Conservation (phyloP, 1,140 invertebrate genomes). For the Pseudomyrmex concolor region DNA sequence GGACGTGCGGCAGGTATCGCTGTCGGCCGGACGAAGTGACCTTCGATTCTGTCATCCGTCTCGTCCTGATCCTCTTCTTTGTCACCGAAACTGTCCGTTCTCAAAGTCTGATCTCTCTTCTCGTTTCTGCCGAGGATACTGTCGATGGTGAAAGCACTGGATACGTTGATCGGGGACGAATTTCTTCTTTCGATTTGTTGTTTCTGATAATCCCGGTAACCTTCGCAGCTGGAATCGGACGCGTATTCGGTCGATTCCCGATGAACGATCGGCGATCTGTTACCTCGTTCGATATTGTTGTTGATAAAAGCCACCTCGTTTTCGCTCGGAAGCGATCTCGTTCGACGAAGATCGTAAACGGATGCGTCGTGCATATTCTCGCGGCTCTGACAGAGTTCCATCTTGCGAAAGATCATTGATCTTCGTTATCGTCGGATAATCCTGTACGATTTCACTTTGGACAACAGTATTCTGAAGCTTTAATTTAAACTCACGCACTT, state of each 20-base stretch:
- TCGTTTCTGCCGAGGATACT: slow-evolving; percentile 77
- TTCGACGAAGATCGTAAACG: slow-evolving; percentile 61
- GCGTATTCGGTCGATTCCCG: slow-evolving; percentile 64
- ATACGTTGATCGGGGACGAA: slow-evolving; percentile 53
- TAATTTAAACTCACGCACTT: slow-evolving; percentile 24
- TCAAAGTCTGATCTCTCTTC: slow-evolving; percentile 53
- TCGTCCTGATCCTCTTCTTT: slow-evolving; percentile 67
- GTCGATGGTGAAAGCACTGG: slow-evolving; percentile 79
- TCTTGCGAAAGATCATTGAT: slow-evolving; percentile 60
- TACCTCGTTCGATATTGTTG: slow-evolving; percentile 21
- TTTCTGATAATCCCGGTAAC: slow-evolving; percentile 56
- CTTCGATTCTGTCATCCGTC: slow-evolving; percentile 62
- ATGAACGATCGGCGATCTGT: slow-evolving; percentile 33
- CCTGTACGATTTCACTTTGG: neutral
- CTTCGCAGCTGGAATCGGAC: slow-evolving; percentile 72
- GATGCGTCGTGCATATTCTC: slow-evolving; percentile 54
- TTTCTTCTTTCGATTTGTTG: slow-evolving; percentile 55
- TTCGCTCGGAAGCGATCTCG: slow-evolving; percentile 14
- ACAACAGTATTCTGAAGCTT: neutral
- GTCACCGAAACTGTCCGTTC: slow-evolving; percentile 41
- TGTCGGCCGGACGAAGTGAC: slow-evolving; percentile 70
- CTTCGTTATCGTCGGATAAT: slow-evolving; percentile 2
- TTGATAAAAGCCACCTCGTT: slow-evolving; percentile 18
- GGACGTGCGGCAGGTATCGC: slow-evolving; percentile 64
- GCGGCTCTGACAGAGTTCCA: slow-evolving; percentile 66